These are phyloP conservation scores for Pangasius macronema DNA, from an alignment of 2,797 vertebrate genomes.

Conservation along the genomic window DNA sequence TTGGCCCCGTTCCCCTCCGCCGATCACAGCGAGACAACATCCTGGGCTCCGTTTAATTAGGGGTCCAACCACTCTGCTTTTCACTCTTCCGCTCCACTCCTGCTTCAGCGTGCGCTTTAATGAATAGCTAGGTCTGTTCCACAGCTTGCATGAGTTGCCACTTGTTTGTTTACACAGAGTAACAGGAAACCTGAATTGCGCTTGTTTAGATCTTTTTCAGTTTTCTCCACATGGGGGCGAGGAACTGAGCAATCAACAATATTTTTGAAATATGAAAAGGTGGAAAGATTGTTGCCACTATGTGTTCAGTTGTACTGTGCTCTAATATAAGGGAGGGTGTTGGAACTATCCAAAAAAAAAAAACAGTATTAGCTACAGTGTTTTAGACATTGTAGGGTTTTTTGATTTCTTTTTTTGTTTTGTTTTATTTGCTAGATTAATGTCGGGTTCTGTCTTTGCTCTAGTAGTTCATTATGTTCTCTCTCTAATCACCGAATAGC, in stretches of 20 bases:
- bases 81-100: constrained; percentile 40
- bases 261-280: not conserved
- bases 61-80: constrained; percentile 35
- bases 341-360: not conserved
- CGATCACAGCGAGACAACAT: constrained; percentile 52
- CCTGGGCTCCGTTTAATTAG: constrained; percentile 60
- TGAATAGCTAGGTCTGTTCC: constrained; percentile 34
- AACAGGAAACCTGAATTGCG: not conserved
- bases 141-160: constrained; percentile 36
- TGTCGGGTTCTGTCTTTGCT: not conserved
- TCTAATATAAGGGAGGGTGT: not conserved
- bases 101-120: constrained; percentile 14
- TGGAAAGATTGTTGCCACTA: not conserved
- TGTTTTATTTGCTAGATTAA: too few species aligned
- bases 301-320: not conserved
- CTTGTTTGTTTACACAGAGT: constrained; percentile 26
- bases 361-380: not conserved
- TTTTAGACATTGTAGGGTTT: not conserved
- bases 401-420: not conserved
- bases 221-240: not conserved
- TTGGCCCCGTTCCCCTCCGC: constrained; percentile 47
- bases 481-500: not conserved
- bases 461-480: not conserved
- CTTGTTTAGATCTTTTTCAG: constrained; percentile 9
- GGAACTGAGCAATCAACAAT: not conserved